Base-by-base conservation (phyloP, 1,140 invertebrate genomes). In the Achroia grisella region DNA sequence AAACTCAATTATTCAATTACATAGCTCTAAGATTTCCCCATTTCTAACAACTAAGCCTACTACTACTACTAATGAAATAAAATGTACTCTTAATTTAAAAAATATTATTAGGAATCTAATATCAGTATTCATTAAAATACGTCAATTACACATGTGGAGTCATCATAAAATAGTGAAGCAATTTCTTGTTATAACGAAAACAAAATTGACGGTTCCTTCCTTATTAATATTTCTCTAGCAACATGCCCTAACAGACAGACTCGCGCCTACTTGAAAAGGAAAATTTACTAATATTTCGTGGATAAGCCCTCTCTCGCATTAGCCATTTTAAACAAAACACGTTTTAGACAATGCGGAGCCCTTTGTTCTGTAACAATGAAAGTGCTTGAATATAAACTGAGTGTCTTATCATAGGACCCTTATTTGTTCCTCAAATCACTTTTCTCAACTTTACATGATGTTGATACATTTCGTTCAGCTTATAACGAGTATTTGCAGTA, bases 311-410 rank as follows among this genome's bases (percentile, higher is more conserved):
- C 49, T 50, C 17, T 44, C 41, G 41, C 50, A 51, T 62, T 62
- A 54, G 54, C 56, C 60, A 62, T 67, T 67, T 67, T 57, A 56
- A 45, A 62, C 60, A 67, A 67, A 60, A 62, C 56, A 67, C 52
- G 47, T 67, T 62, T 54, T 41, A 60, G 48, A 59, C 56, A 59
- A 66, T 54, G 44, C 44, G 34, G 43, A 23, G 43, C 35, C 56
- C 37, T 62, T 67, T 67, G 63, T 67, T 67, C 48, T 32, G 14
- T 50, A 57, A 62, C 60, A 67, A 62, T 56, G 52, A 53, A 52
- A 61, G 44, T 49, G 48, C 59, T 62, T 53, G 47, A 58, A 56
- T 62, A 45, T 54, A 55, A 56, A 57, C 53, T 40, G 48, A 52
- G 52, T 56, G 47, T 59, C 62, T 62, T 62, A 66, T 62, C 59